Conservation (phyloP, 2,113 vertebrate species). For the Spea bombifrons region DNA sequence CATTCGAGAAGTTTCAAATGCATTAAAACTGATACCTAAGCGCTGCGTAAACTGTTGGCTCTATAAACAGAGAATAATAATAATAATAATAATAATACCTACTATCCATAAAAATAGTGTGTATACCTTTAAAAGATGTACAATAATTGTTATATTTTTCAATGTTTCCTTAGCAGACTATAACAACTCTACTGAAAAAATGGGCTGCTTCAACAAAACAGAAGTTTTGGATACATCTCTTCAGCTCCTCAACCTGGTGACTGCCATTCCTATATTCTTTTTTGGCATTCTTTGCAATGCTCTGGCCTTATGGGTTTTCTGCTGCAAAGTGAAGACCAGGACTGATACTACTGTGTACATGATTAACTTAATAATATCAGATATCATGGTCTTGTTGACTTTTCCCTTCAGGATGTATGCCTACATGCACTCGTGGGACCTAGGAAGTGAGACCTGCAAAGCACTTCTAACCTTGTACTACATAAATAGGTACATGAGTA, state of each 20-base stretch:
- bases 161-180: no score
- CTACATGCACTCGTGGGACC: neutral
- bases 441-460: constrained; percentile 29
- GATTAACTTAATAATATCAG: constrained; percentile 50
- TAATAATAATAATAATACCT: no score
- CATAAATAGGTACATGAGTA: constrained; percentile 61
- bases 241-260: constrained; percentile 2
- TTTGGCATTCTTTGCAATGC: constrained; percentile 39
- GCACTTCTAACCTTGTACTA: constrained; percentile 54
- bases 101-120: no score
- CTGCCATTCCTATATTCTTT: constrained; percentile 27
- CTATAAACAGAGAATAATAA: no score
- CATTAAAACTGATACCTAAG: no score
- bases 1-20: no score
- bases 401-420: constrained; percentile 50
- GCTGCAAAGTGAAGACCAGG: constrained; percentile 38
- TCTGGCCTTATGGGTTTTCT: constrained; percentile 46
- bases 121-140: no score
- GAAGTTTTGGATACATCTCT: neutral
- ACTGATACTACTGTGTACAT: constrained; percentile 52
- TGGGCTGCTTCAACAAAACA: neutral
- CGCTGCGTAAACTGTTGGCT: no score
- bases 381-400: constrained; percentile 41
- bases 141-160: no score
- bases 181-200: neutral